Conservation (phyloP, 2,113 vertebrate species). For the Callaeas wilsoni region DNA sequence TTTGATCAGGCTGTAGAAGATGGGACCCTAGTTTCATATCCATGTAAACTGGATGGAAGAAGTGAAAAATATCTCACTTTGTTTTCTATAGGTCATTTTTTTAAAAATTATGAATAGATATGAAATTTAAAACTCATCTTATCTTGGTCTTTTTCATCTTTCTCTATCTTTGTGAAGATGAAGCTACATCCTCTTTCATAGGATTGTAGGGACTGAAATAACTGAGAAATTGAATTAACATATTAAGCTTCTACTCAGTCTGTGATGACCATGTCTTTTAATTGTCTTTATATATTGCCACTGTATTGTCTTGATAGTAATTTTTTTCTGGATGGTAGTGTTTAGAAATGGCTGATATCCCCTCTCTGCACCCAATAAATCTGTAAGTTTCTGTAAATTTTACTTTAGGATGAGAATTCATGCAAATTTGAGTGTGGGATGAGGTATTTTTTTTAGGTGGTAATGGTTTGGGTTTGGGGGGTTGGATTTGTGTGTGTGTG, state of each 20-base stretch:
- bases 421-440: background rate
- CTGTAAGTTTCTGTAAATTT: background rate
- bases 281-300: background rate
- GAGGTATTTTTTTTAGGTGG: background rate
- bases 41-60: background rate
- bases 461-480: background rate
- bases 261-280: background rate
- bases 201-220: background rate
- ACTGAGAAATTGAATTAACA: background rate
- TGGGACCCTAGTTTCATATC: background rate
- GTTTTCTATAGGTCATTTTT: background rate
- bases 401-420: background rate
- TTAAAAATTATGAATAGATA: background rate
- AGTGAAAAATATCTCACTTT: background rate
- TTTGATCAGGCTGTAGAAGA: background rate
- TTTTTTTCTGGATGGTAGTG: background rate
- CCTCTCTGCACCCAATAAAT: background rate
- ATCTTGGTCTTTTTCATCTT: background rate
- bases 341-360: background rate
- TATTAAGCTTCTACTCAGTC: background rate
- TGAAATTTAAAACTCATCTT: background rate
- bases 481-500: accelerated
- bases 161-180: background rate
- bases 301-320: background rate
- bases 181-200: background rate